These are phyloP conservation scores for Candidula unifasciata DNA, from an alignment of 2,888 invertebrate species.

Conservation along the genomic window DNA sequence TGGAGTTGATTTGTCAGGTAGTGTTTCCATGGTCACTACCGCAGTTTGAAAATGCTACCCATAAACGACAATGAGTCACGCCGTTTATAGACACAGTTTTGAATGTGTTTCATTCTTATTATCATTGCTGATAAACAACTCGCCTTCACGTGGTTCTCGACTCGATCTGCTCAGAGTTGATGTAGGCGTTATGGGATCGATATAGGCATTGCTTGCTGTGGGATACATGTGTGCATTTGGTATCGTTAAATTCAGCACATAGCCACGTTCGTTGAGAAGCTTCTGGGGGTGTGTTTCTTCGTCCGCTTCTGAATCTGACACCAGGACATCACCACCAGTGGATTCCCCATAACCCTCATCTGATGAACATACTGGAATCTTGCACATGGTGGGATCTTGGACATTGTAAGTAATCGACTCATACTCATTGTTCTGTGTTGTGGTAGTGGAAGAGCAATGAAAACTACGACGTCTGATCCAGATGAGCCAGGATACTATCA, in stretches of 20 bases:
- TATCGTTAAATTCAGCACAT: too few relatives aligned
- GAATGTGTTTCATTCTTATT: background rate
- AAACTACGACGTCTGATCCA: background rate
- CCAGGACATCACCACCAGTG: too few relatives aligned
- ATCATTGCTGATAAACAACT: background rate
- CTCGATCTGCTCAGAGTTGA: background rate
- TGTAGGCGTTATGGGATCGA: background rate
- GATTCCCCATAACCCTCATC: slow-evolving; percentile 1
- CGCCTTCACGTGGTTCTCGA: background rate
- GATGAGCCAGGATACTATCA: background rate
- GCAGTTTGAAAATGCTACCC: too few relatives aligned
- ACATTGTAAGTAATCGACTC: background rate
- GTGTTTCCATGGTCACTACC: too few relatives aligned
- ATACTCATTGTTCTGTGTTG: background rate
- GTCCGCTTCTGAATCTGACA: background rate
- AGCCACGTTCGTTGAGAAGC: too few relatives aligned
- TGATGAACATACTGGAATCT: too few relatives aligned
- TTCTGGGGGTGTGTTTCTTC: background rate
- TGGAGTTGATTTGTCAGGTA: too few relatives aligned
- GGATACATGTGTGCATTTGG: background rate
- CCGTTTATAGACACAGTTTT: background rate
- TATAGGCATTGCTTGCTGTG: background rate
- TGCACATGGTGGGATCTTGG: background rate
- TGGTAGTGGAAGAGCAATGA: background rate
- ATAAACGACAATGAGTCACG: background rate